Evolutionary conservation across 2,113 vertebrate genomes (phyloP).

Genomic region (Thinocorus orbignyianus): DNA sequence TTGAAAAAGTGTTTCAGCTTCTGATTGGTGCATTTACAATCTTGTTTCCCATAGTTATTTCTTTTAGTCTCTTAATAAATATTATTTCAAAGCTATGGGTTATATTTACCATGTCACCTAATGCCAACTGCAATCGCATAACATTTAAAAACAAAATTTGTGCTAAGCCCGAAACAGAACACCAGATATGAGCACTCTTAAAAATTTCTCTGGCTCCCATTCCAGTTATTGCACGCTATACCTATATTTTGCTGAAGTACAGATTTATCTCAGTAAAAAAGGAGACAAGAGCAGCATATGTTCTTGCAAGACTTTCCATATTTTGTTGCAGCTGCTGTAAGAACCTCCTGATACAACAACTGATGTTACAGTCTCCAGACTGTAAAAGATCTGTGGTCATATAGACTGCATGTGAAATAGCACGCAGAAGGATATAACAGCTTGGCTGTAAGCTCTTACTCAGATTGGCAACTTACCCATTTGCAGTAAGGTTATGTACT

Average conservation of each 20-base stretch:
- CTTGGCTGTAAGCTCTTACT: background rate
- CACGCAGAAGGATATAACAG: background rate
- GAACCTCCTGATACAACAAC: background rate
- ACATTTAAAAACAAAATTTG: conserved; percentile 12
- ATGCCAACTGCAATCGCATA: background rate
- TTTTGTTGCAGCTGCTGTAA: conserved; percentile 44
- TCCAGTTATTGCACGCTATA: background rate
- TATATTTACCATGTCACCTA: background rate
- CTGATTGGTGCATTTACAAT: background rate
- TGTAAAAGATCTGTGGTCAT: background rate
- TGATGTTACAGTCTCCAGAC: background rate
- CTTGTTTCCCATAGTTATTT: background rate
- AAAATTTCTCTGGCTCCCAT: background rate
- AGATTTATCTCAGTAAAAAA: background rate
- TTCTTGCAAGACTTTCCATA: conserved; percentile 17
- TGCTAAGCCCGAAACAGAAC: background rate
- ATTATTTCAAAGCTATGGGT: background rate
- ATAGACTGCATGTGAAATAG: background rate
- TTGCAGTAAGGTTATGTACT: background rate
- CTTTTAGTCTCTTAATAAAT: background rate
- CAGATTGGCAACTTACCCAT: background rate
- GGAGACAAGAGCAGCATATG: background rate
- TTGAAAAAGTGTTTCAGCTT: background rate
- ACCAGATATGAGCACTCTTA: background rate
- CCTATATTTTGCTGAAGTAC: background rate